Base-by-base conservation (phyloP, 1,140 invertebrate species). In the Uloborus diversus region DNA sequence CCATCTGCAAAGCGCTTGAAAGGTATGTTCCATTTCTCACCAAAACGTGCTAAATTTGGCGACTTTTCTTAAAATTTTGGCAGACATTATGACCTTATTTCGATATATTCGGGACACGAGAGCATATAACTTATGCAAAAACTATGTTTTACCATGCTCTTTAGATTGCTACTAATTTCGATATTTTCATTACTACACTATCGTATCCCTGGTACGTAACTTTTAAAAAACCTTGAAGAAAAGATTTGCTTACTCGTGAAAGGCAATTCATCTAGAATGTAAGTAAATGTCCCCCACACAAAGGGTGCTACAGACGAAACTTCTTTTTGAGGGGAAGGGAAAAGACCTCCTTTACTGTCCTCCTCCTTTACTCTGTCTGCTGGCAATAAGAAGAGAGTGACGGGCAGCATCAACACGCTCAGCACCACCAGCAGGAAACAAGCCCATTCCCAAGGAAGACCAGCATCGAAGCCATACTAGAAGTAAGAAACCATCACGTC, bases 331-430 rank as follows among this genome's bases (percentile, higher is more conserved):
- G 20, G 13, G 1, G 23, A 62, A 0, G 76, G 23, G 37, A 79
- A 79, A 0, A 80, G 64, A 0, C 68, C 51, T 0, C 28, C n/a
- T 4, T 53, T 68, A n/a, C n/a, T n/a, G n/a, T n/a, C n/a, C 13
- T 70, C 27, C 2, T 49, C 42, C 5, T 69, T 78, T 5, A 83
- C 69, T 0, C 47, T 32, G 65, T 83, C 62, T 0, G 61, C 23
- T 0, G 83, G 83, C 7, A 84, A 49, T 14, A 84, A 32, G 32
- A 83, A 83, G 4, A 84, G 32, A 2, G 83, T 84, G 23, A 83
- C 66, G 2, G 82, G 81, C 4, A 84, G 51, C 71, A 83, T 82
- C 23, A 70, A 17, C 0, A 82, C 61, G 71, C 82, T 83, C 23
- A 75, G 35, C 3, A 73, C 53, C 4, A 82, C 78, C 56, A 84